Base-by-base conservation (phyloP, 1,140 invertebrate genomes). In the Brachionus plicatilis region DNA sequence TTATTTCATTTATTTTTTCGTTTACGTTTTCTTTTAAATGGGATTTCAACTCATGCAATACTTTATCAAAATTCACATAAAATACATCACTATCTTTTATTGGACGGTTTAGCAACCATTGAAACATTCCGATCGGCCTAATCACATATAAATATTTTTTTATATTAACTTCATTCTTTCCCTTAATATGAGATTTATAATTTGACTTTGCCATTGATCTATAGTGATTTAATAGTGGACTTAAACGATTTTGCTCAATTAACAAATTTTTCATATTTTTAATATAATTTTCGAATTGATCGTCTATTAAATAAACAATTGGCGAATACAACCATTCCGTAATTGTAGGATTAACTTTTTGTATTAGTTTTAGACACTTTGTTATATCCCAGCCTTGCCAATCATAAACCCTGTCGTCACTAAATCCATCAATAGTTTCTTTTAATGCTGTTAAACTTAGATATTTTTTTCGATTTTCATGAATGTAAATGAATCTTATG, bases 321-420 rank as follows among this genome's bases (percentile, higher is more conserved):
- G 45, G 45, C 12, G 45, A 76, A 24, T 76, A 76, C 0, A 76
- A 24, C 41, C 41, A 76, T 5, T 47, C 45, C 0, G 27, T 24
- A 24, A 76, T 76, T 24, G 17, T 27, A 24, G 41, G 45, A 76
- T 76, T 76, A 5, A 47, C 47, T 76, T 47, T 43, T 41, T 68
- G 5, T 17, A 82, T 68, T 2, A 60, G 7, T 68, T 33, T 82
- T 1, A 82, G 29, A 60, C 17, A 37, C 33, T 82, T 82, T 17
- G 50, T 65, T n/a, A 82, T 82, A 29, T 82, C 79, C 79, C 79
- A 82, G 1, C 79, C 79, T 82, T 82, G 79, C 79, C 79, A 82
- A 45, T 82, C 79, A 56, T 82, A 82, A 9, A 82, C 11, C 4
- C 27, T 41, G 37, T 82, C 79, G 2, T 82, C 79, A 33, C 79